Percentiles rank a stretch among this genome's conserved stretches.
Evolutionary conservation across 2,113 vertebrate species (phyloP).

Genomic region (Scatophagus argus): DNA sequence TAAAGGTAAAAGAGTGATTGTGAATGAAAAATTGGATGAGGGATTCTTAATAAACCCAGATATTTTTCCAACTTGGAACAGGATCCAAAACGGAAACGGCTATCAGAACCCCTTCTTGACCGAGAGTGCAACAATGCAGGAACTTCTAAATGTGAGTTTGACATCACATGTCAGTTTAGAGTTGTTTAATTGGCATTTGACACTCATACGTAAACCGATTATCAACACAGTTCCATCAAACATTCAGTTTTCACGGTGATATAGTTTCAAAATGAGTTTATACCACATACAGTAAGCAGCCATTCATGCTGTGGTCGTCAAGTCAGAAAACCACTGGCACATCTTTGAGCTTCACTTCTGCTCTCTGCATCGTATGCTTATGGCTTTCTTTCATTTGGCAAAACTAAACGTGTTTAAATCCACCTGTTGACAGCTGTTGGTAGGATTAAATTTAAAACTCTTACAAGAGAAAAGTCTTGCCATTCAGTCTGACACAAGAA

Average conservation of each 20-base stretch:
- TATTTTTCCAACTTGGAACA: background rate
- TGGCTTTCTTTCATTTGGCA: slow-evolving; percentile 49
- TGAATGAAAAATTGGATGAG: slow-evolving; percentile 1
- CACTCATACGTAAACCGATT: slow-evolving; percentile 1
- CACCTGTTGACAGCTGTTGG: background rate
- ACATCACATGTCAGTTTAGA: slow-evolving; percentile 1
- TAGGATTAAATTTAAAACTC: slow-evolving; percentile 15
- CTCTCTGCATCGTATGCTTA: slow-evolving; percentile 31
- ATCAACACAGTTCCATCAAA: slow-evolving; percentile 41
- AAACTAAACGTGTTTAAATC: slow-evolving; percentile 42
- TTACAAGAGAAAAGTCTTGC: slow-evolving; percentile 29
- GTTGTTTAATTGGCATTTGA: slow-evolving; percentile 42
- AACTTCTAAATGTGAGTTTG: slow-evolving; percentile 28
- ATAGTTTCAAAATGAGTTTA: slow-evolving; percentile 33
- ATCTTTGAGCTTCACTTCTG: slow-evolving; percentile 7
- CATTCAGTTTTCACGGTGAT: slow-evolving; percentile 29
- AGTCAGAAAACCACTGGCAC: slow-evolving; percentile 34
- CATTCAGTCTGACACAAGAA: slow-evolving; percentile 38
- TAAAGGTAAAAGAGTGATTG: background rate
- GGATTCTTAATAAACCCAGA: background rate
- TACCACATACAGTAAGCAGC: slow-evolving; percentile 40
- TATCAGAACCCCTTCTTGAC: background rate
- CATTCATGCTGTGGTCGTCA: slow-evolving; percentile 47
- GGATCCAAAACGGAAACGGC: background rate
- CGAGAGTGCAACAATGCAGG: background rate